Conservation (phyloP, 2,888 invertebrate species). For the Achlya flavicornis region DNA sequence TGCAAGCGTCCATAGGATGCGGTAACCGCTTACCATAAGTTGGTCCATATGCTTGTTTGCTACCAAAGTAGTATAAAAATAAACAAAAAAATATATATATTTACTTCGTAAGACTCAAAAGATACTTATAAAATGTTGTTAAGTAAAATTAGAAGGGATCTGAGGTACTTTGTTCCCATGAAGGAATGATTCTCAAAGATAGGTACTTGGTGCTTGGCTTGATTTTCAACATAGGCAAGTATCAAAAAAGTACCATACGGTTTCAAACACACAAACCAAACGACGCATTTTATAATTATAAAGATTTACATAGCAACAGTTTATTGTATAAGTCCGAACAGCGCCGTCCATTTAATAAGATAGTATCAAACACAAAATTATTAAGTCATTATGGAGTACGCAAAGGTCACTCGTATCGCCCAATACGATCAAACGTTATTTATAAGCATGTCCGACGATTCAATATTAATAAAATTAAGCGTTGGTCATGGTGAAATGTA, state of each 20-base stretch:
- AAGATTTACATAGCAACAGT: background rate
- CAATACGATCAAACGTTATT: conserved; percentile 33
- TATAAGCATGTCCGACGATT: background rate
- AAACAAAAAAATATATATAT: too few species aligned
- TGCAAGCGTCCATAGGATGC: too few species aligned
- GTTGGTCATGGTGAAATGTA: background rate
- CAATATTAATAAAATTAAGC: background rate
- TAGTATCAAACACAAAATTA: conserved; percentile 53
- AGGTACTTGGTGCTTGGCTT: background rate
- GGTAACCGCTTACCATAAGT: too few species aligned
- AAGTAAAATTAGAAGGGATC: too few species aligned
- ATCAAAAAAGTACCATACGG: background rate
- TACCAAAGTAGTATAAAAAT: too few species aligned
- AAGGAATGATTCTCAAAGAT: too few species aligned
- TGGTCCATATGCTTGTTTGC: too few species aligned
- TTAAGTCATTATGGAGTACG: conserved; percentile 60
- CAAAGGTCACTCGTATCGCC: conserved; percentile 53
- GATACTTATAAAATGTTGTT: too few species aligned
- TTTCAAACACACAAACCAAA: background rate
- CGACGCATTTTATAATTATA: background rate
- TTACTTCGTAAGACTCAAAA: too few species aligned
- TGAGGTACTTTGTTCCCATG: too few species aligned
- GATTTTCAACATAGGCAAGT: background rate
- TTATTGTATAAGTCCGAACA: conserved; percentile 15
- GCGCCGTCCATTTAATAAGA: conserved; percentile 41